Base-by-base conservation (phyloP, 2,888 invertebrate species). In the Masnerella sp. region DNA sequence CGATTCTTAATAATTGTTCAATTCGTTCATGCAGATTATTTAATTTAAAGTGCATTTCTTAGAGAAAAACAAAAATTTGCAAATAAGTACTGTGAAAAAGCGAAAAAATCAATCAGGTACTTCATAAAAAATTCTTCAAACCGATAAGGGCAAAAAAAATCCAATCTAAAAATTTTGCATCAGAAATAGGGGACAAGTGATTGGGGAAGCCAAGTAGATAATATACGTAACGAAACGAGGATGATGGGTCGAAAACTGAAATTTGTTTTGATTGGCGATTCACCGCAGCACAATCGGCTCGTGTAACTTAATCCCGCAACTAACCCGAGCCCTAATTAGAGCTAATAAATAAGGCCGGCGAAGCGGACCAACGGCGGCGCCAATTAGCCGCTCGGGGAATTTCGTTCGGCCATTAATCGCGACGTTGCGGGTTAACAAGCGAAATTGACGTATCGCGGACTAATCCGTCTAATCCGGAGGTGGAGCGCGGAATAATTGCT, bases 401-500 rank as follows among this genome's bases (percentile, higher is more conserved):
- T 70, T 54, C 22, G 30, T 0, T 70, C 47, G 22, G 30, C 0
- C 45, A 32, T 70, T 59, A 72, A 72, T 67, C 49, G 72, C 49
- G 38, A 49, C 62, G 59, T 62, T 64, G 28, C 52, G 25, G 45
- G 51, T 58, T 62, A 68, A 67, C 62, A 70, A 70, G 75, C 58
- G 61, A 71, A 70, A 71, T 71, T 61, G 67, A 75, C 70, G 61
- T 56, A 70, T 71, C 59, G 71, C 34, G 12, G 59, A 47, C 74
- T 87, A 86, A 87, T 87, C 86, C 83, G 82, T 80, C 86, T 87
- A 86, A 87, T 87, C 84, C 76, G 68, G 79, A 56, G 64, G 58
- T 74, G 72, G 80, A 80, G 84, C 84, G 84, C 82, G 76, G 80
- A 79, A 81, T 86, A 86, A 85, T 86, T 84, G 83, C 81, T 80